Evolutionary conservation across 2,888 invertebrate genomes (phyloP), one percentile per base, ranked within the genome.

Genomic region (Euplexia lucipara): DNA sequence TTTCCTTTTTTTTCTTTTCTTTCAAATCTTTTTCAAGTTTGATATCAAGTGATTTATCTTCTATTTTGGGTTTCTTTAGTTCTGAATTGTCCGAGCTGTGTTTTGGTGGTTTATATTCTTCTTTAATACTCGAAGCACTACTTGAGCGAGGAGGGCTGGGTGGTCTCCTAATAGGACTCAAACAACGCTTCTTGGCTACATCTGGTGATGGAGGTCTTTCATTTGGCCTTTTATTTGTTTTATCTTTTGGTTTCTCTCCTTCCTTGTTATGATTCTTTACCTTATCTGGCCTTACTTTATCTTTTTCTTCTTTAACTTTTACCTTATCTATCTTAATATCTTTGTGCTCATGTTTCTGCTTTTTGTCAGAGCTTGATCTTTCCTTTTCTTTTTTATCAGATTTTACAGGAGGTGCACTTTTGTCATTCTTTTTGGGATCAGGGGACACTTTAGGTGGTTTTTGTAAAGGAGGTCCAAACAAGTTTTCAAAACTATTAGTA

Each of bases 401-500:
- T 76, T 93, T 93, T 39, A 89, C 79, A 68, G 88, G 79, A 49
- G 90, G 86, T 42, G 85, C 80, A 83, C 76, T 90, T 76, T 83
- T 89, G 59, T 91, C 91, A 57, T 88, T 86, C 86, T 96, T 97
- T 81, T 96, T 96, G 32, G 96, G 96, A 72, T 97, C 97, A 14
- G 97, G 96, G 8, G 97, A 96, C 35, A 96, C 94, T 92, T 97
- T 97, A 3, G 96, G 95, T 39, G 97, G 97, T 87, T 98, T 98
- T 65, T 97, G 97, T 79, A 98, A 97, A 0, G 98, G 98, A 22
- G 97, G 96, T 0, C 98, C 98, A 94, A 98, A 98, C 45, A 98
- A 93, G 82, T 97, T 97, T 52, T 97, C 97, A 91, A 98, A 98
- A 70, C 97, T 96, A 83, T 96, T 96, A 7, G 95, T 92, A 83